Evolutionary conservation across 2,113 vertebrate genomes (phyloP).

Genomic region (Mugil cephalus): DNA sequence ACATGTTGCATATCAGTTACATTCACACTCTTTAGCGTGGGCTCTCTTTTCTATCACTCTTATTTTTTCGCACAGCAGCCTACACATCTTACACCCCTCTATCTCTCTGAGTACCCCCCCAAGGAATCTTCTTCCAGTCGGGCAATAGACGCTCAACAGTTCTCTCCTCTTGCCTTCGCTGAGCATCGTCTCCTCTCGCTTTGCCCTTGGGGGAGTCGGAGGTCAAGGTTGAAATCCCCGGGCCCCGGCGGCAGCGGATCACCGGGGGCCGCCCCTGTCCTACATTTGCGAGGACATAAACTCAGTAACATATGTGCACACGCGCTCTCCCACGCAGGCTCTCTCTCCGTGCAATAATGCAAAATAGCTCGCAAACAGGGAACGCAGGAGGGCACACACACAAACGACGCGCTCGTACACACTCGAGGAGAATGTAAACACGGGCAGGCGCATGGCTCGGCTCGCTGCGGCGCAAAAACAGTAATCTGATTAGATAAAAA

Average conservation of each 20-base stretch:
- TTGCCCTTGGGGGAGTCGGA: slow-evolving; percentile 48
- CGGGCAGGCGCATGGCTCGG: neutral
- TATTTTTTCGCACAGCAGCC: slow-evolving; percentile 43
- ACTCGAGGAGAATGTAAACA: slow-evolving; percentile 17
- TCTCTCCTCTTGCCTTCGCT: neutral
- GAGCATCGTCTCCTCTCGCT: neutral
- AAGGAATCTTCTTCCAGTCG: slow-evolving; percentile 1
- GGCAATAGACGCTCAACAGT: neutral
- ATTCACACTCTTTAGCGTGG: slow-evolving; percentile 34
- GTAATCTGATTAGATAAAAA: slow-evolving; percentile 47
- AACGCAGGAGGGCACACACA: neutral
- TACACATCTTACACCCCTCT: slow-evolving; percentile 44
- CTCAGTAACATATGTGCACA: slow-evolving; percentile 36
- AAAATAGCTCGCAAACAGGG: neutral
- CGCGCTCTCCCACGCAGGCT: slow-evolving; percentile 43
- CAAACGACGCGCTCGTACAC: slow-evolving; percentile 2
- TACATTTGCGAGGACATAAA: slow-evolving; percentile 49
- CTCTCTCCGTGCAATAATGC: slow-evolving; percentile 2
- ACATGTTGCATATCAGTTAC: slow-evolving; percentile 31
- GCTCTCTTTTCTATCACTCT: slow-evolving; percentile 17
- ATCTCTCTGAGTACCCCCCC: neutral
- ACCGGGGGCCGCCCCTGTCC: slow-evolving; percentile 47
- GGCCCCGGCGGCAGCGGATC: slow-evolving; percentile 29
- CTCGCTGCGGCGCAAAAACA: slow-evolving; percentile 33
- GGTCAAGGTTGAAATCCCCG: slow-evolving; percentile 62